Evolutionary conservation across 1,140 invertebrate genomes (phyloP).

Genomic region (Trichogramma pretiosum): DNA sequence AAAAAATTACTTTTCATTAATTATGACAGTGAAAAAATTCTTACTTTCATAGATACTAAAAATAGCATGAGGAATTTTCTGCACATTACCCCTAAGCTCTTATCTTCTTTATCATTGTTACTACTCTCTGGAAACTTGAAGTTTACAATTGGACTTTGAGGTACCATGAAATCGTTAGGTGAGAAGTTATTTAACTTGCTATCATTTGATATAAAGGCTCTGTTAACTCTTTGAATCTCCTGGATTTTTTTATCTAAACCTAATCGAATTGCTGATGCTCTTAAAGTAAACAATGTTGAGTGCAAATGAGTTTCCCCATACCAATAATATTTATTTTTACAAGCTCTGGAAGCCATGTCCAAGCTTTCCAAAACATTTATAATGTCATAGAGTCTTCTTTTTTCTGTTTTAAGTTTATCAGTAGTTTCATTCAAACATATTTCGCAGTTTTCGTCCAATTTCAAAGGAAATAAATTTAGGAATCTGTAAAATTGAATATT

Average conservation of each 20-base stretch:
- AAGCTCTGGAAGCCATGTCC: conserved; percentile 56
- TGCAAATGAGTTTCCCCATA: conserved; percentile 37
- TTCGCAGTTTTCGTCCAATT: conserved; percentile 30
- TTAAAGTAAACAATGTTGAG: conserved; percentile 21
- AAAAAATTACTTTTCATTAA: conserved; percentile 10
- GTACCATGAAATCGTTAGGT: conserved; percentile 16
- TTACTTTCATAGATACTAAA: conserved; percentile 56
- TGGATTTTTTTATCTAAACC: conserved; percentile 27
- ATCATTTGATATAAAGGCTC: conserved; percentile 21
- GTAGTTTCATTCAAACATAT: conserved; percentile 52
- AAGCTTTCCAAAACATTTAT: conserved; percentile 68
- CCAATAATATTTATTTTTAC: conserved; percentile 55
- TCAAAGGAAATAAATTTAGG: conserved; percentile 47
- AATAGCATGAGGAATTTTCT: conserved; percentile 68
- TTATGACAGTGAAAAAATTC: conserved; percentile 5
- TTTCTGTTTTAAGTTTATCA: conserved; percentile 50
- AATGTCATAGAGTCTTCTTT: conserved; percentile 67
- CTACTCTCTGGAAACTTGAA: conserved; percentile 16
- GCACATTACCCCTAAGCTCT: conserved; percentile 59
- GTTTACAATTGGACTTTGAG: conserved; percentile 19
- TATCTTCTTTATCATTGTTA: conserved; percentile 39
- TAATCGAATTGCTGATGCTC: conserved; percentile 23
- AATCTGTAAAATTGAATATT: conserved; percentile 39
- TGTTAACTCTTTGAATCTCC: conserved; percentile 25
- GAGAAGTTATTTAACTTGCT: conserved; percentile 10